Evolutionary conservation across 2,888 invertebrate species (phyloP).

Genomic region (Melieria omissa): DNA sequence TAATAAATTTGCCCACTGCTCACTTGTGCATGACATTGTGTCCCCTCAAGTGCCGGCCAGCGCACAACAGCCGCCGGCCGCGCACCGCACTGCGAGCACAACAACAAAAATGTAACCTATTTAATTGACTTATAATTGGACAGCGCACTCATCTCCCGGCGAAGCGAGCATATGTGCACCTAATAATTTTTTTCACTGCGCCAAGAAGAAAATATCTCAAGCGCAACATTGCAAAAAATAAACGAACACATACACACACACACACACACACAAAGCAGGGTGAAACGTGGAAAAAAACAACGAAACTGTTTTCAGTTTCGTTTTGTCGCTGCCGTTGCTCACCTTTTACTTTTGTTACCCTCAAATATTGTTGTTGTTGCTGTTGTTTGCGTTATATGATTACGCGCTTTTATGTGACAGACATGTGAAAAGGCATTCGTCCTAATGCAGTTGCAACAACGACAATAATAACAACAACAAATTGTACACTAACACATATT

Average conservation of each 20-base stretch:
- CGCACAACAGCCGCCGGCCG: neutral
- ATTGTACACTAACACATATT: too few relatives aligned
- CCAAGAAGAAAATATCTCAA: constrained; percentile 51
- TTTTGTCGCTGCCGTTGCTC: too few relatives aligned
- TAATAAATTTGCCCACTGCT: constrained; percentile 51
- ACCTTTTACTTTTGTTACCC: too few relatives aligned
- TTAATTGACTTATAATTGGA: constrained; percentile 63
- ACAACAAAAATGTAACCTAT: constrained; percentile 50
- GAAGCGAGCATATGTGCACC: constrained; percentile 54
- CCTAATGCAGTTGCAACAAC: constrained; percentile 39
- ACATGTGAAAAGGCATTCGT: constrained; percentile 56
- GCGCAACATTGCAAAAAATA: constrained; percentile 52
- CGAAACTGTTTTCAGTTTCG: too few relatives aligned
- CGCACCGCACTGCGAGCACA: constrained; percentile 8
- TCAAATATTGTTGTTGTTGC: neutral
- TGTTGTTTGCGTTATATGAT: constrained; percentile 24
- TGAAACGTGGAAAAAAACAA: constrained; percentile 9
- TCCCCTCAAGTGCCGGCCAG: constrained; percentile 44
- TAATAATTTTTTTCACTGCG: constrained; percentile 53
- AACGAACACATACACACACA: neutral
- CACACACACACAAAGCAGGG: neutral
- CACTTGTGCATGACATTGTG: constrained; percentile 57
- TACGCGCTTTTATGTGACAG: constrained; percentile 40
- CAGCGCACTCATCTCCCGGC: constrained; percentile 43
- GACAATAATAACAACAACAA: too few relatives aligned